A percentile compares a stretch with the other conserved stretches of the same genome.
Evolutionary conservation across 2,113 vertebrate species (phyloP).

Genomic region (Bubo blakistoni): DNA sequence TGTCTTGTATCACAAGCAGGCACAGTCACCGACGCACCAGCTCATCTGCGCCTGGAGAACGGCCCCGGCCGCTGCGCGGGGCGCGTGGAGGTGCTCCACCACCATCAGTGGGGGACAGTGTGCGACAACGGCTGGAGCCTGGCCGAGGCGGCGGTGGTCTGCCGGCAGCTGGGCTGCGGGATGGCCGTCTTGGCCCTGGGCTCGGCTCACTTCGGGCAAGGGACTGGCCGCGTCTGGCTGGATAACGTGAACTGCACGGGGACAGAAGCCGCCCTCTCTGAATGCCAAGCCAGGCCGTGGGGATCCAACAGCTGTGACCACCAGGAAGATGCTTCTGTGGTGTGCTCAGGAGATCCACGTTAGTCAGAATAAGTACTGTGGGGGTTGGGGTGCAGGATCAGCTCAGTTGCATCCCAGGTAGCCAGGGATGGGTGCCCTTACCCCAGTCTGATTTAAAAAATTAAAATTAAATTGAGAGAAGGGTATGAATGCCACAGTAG

Average conservation of each 20-base stretch:
- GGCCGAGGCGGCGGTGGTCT: background rate
- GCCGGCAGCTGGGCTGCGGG: slow-evolving; percentile 38
- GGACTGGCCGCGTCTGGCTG: background rate
- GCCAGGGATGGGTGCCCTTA: background rate
- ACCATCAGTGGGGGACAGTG: slow-evolving; percentile 36
- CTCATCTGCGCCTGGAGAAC: background rate
- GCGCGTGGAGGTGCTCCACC: slow-evolving; percentile 13
- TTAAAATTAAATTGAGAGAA: background rate
- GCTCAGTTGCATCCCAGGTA: background rate
- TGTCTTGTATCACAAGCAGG: background rate
- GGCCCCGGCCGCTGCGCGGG: background rate
- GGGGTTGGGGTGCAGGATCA: background rate
- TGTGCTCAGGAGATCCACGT: background rate
- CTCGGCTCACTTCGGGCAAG: background rate
- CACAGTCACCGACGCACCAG: too few relatives aligned
- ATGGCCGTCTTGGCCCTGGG: background rate
- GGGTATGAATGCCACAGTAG: background rate
- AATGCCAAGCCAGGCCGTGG: background rate
- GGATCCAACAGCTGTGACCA: slow-evolving; percentile 25
- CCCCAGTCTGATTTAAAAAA: background rate
- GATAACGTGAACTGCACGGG: background rate
- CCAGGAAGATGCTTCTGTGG: background rate
- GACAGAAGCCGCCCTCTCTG: background rate
- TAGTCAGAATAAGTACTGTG: rapidly evolving
- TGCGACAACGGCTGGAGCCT: background rate